phyloP scores from a whole-genome alignment of 2,113 vertebrate species.

The Odocoileus hemionus region DNA sequence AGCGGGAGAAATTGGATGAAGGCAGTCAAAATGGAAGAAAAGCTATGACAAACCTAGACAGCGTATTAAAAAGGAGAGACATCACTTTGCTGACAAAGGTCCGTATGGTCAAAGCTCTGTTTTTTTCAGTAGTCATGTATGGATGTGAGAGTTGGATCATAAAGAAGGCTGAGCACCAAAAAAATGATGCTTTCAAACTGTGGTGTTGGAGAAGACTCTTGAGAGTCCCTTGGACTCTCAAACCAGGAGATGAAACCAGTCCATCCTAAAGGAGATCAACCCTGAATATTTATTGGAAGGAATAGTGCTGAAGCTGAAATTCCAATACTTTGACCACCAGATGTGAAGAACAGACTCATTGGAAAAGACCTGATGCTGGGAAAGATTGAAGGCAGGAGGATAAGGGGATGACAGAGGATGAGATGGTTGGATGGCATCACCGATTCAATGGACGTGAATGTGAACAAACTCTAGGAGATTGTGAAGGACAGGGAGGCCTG shows the following conservation, averaged over 20 bases:
- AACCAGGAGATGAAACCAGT: background rate
- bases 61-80: background rate
- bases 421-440: background rate
- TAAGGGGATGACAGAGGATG: background rate
- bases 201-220: background rate
- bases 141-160: background rate
- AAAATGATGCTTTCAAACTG: background rate
- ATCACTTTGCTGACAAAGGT: background rate
- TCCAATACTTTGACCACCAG: background rate
- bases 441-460: background rate
- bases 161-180: background rate
- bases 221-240: background rate
- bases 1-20: background rate
- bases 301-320: background rate
- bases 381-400: background rate
- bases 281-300: background rate
- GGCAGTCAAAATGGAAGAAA: background rate
- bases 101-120: background rate
- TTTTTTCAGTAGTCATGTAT: background rate
- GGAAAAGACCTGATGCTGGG: background rate
- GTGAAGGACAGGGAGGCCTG: background rate
- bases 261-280: background rate
- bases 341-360: background rate
- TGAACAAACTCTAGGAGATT: background rate
- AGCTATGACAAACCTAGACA: background rate